A percentile compares a stretch with the other conserved stretches of the same genome.
Conservation (phyloP, 2,888 invertebrate genomes). For the Xanthia togata region DNA sequence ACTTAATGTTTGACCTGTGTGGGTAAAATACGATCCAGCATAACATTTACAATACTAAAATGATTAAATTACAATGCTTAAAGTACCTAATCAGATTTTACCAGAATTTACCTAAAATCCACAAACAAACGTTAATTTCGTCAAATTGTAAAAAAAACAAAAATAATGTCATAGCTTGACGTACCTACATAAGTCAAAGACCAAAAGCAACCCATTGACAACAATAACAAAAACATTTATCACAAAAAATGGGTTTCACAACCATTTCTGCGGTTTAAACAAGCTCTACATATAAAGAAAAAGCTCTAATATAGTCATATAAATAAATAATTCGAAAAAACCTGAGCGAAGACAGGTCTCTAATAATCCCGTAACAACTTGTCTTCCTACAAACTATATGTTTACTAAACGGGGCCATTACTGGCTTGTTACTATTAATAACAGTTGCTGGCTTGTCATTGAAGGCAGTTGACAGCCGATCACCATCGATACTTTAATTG, state of each 20-base stretch:
- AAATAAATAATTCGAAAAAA: conserved; percentile 2
- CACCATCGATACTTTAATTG: conserved; percentile 23
- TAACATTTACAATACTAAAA: background rate
- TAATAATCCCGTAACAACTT: background rate
- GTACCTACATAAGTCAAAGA: background rate
- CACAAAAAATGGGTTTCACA: background rate
- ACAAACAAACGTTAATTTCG: background rate
- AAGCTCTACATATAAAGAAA: background rate
- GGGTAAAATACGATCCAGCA: conserved; percentile 4
- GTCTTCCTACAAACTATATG: conserved; percentile 47
- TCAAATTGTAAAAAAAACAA: background rate
- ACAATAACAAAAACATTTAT: background rate
- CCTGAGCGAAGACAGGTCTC: background rate
- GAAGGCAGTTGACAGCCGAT: conserved; percentile 12
- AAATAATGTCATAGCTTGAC: background rate
- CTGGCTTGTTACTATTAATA: conserved; percentile 44
- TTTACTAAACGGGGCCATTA: conserved; percentile 47
- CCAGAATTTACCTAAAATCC: background rate
- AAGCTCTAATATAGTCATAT: background rate
- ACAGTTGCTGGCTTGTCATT: conserved; percentile 23
- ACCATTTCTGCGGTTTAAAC: background rate
- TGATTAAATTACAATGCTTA: no score
- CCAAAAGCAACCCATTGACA: background rate
- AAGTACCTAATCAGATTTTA: background rate
- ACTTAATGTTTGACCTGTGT: conserved; percentile 1